Base-by-base conservation (phyloP, 2,888 invertebrate species). In the Athetis lepigone region DNA sequence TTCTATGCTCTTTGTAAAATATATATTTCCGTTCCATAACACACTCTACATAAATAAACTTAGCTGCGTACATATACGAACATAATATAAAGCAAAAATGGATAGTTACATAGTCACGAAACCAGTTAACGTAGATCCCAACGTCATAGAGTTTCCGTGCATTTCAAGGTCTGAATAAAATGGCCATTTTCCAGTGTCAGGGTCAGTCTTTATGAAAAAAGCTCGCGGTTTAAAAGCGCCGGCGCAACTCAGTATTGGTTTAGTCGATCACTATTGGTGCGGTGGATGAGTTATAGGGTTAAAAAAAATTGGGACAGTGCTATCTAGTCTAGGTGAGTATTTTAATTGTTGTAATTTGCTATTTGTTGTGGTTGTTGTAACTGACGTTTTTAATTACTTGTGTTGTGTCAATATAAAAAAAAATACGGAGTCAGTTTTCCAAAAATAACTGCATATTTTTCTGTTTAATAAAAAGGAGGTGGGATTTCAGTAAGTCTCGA, bases 181-280 rank as follows among this genome's bases (percentile, higher is more conserved):
- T 72, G 39, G 74, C 65, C 51, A 59, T 71, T 77, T 76, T 69
- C 75, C 88, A 88, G 84, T 85, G 87, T 84, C 89, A 89, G 80
- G 89, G 88, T 68, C 66, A 70, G 27, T 23, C 63, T 59, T 73
- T 21, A 70, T 77, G 70, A 82, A 83, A 85, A 86, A 84, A 84
- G 72, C 65, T 77, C 59, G 67, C 36, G 58, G 78, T 75, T 86
- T 88, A 88, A 80, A 89, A 88, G 81, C 79, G 67, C 68, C 76
- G 63, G 70, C 83, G 70, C 73, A 60, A 77, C 74, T 80, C 77
- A 59, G 67, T 75, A 81, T 76, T 82, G 79, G 86, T 84, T 89
- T 89, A 89, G 88, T 89, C 75, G 75, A 67, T 73, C 73, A 58
- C 36, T 60, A 80, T 70, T 74, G 56, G 79, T 84, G 69, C 76